These are phyloP conservation scores for Chrysina gloriosa DNA, from an alignment of 2,888 invertebrate species.

Conservation along the genomic window DNA sequence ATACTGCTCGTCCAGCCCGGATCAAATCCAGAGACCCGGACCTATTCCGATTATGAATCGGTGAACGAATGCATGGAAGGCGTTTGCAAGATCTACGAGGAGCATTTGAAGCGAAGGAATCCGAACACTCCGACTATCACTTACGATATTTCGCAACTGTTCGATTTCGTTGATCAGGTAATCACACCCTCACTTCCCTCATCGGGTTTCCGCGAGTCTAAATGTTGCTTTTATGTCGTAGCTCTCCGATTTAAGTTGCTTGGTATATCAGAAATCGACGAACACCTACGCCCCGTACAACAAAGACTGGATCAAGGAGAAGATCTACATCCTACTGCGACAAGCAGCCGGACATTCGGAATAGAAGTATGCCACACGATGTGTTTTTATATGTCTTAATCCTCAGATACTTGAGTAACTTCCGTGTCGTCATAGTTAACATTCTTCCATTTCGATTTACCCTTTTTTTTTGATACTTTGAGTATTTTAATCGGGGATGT, in stretches of 20 bases:
- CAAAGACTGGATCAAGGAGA: slow-evolving; percentile 99
- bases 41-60: slow-evolving; percentile 98
- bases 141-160: slow-evolving; percentile 97
- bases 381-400: not conserved
- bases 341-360: slow-evolving; percentile 82
- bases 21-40: slow-evolving; percentile 92
- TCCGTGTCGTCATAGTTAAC: not conserved
- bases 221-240: slow-evolving; percentile 62
- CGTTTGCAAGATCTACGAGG: slow-evolving; percentile 99
- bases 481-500: too few species aligned
- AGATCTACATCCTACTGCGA: slow-evolving; percentile 93
- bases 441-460: too few species aligned
- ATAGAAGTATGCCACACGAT: slow-evolving; percentile 37
- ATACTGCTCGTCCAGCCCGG: slow-evolving; percentile 96
- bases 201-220: not conserved
- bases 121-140: slow-evolving; percentile 97
- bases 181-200: not conserved
- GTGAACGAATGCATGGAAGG: slow-evolving; percentile 99
- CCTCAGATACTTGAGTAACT: not conserved
- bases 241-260: slow-evolving; percentile 92
- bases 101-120: slow-evolving; percentile 94
- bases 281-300: slow-evolving; percentile 98
- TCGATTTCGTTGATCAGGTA: slow-evolving; percentile 96
- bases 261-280: slow-evolving; percentile 95
- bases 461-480: too few species aligned